A percentile compares a stretch with the other conserved stretches of the same genome.
These are phyloP conservation scores for Platysternon megacephalum DNA, from an alignment of 2,113 vertebrate species.

Conservation along the genomic window DNA sequence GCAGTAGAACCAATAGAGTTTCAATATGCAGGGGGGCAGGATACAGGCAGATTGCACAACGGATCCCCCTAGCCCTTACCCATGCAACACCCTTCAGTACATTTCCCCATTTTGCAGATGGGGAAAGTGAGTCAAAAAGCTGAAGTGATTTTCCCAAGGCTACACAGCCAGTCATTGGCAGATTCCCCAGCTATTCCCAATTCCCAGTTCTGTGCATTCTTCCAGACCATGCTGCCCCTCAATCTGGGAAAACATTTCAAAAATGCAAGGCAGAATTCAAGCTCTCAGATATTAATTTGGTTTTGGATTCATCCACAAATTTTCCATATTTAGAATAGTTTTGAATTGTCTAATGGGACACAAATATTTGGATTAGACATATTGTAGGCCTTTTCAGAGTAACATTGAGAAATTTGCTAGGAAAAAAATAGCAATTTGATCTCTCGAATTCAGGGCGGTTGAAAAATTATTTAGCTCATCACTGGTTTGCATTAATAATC, in stretches of 20 bases:
- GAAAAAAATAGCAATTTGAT: constrained; percentile 69
- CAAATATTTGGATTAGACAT: constrained; percentile 70
- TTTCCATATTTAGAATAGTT: constrained; percentile 72
- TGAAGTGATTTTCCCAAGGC: neutral
- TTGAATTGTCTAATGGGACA: constrained; percentile 68
- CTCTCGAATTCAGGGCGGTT: constrained; percentile 62
- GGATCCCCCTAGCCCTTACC: neutral
- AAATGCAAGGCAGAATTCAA: constrained; percentile 65
- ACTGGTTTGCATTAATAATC: constrained; percentile 66
- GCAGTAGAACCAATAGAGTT: neutral
- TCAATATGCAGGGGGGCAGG: neutral
- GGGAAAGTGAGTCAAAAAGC: neutral
- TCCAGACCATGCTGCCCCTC: constrained; percentile 42
- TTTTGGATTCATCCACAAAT: constrained; percentile 70
- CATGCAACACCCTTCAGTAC: neutral
- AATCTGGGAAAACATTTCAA: constrained; percentile 67
- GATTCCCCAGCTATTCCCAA: neutral
- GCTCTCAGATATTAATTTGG: constrained; percentile 70
- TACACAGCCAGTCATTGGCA: neutral
- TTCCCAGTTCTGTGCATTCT: neutral
- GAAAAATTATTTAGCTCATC: constrained; percentile 56
- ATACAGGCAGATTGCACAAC: neutral
- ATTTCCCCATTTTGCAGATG: fast-evolving
- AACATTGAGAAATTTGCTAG: constrained; percentile 65
- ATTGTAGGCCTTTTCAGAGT: constrained; percentile 71